Evolutionary conservation across 2,113 vertebrate species (phyloP).

Genomic region (Urocitellus parryii): DNA sequence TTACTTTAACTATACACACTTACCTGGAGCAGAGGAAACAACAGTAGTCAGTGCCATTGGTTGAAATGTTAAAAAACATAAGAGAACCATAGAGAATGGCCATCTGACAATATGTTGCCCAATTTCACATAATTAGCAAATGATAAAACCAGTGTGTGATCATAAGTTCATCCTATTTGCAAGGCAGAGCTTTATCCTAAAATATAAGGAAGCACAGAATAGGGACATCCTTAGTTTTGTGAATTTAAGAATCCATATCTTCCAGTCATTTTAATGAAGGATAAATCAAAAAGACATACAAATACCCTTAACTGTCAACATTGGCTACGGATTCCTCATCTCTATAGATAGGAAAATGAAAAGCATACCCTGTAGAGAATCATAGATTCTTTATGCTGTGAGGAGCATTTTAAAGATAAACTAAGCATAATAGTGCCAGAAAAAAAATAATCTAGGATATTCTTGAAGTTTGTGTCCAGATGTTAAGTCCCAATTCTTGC

Average conservation of each 20-base stretch:
- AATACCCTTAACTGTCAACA: not conserved
- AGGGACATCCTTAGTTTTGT: not conserved
- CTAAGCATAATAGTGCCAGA: not conserved
- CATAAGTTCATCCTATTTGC: not conserved
- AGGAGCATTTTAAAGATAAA: not conserved
- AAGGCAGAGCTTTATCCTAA: not conserved
- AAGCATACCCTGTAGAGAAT: not conserved
- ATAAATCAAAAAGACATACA: not conserved
- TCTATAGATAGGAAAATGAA: slow-evolving; percentile 25
- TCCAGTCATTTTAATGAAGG: not conserved
- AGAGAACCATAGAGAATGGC: not conserved
- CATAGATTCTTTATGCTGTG: not conserved
- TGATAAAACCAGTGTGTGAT: not conserved
- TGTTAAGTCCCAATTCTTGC: slow-evolving; percentile 37
- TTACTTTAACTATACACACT: not conserved
- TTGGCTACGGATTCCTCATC: not conserved
- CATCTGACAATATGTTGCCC: not conserved
- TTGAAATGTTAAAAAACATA: not conserved
- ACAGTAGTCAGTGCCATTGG: not conserved
- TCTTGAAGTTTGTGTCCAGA: slow-evolving; percentile 35
- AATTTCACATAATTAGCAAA: not conserved
- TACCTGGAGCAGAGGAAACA: not conserved
- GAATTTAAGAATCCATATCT: slow-evolving; percentile 16
- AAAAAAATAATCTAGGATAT: not conserved
- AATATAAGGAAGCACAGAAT: not conserved